Base-by-base conservation (phyloP, 2,888 invertebrate genomes). In the Archips crataeganus region DNA sequence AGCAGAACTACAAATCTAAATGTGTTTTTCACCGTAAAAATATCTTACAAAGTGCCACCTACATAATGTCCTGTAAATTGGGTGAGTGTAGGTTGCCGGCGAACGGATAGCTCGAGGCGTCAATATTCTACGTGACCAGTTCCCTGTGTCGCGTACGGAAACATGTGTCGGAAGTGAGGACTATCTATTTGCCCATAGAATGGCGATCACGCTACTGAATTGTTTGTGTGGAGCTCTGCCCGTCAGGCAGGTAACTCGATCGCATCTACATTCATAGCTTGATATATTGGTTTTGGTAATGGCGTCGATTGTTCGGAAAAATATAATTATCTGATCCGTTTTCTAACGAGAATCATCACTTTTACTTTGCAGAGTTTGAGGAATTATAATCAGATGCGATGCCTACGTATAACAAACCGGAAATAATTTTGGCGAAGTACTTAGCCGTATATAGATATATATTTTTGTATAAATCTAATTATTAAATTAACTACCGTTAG, bases 91-190 rank as follows among this genome's bases (percentile, higher is more conserved):
- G 85, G 89, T 90, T 89, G 85, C 85, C 80, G 76, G 84, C 81
- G 87, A 89, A 87, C 88, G 88, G 87, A 89, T 90, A 83, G 92
- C 92, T 88, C 77, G 88, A 90, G 92, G 93, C 93, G 93, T 94
- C 94, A 93, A 94, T 94, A 94, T 94, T 91, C 92, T 94, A 94
- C 94, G 93, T 94, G 94, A 93, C 93, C 91, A 89, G 90, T 86
- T 87, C 88, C 87, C 85, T 87, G 88, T 89, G 90, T 89, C 88
- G 87, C 85, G 86, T 87, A 83, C 88, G 91, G 93, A 93, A 92
- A 93, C 93, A 92, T 92, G 92, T 93, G 94, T 93, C 94, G 94
- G 93, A 93, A 91, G 93, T 90, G 87, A 91, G 87, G 90, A 90
- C 92, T 93, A 93, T 93, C 93, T 93, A 90, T 93, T 93, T 92